Evolutionary conservation across 2,797 vertebrate species (phyloP), one percentile per base, ranked within the genome.

Genomic region (Spondyliosoma cantharus): DNA sequence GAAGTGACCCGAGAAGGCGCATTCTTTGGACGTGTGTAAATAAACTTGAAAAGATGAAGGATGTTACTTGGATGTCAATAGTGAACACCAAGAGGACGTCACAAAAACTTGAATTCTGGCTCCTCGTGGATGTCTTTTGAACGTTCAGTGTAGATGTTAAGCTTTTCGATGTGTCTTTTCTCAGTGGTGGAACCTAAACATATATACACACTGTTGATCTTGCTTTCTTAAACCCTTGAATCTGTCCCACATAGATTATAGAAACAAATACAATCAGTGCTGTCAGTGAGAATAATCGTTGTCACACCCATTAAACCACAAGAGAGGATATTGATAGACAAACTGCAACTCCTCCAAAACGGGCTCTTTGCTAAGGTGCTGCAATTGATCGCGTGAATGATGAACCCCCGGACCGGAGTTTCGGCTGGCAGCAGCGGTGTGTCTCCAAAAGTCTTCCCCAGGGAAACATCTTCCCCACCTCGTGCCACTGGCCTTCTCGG

Each of bases 391-490:
- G 85, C 77, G 73, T 90, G 90, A 90, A 90, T 83, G 84, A 93
- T 87, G 87, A 92, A 90, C 85, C 87, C 74, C 70, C 19, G 81
- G 86, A 89, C 80, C 86, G 81, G 82, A 87, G 80, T 76, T 84
- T 80, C 19, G 76, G 82, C 78, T 74, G 92, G 76, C 76, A 78
- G 83, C 74, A 85, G 91, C 90, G 92, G 90, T 90, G 93, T 80
- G 91, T 93, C 91, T 94, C 91, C 92, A 94, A 93, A 95, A 94
- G 87, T 90, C 87, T 91, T 90, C 94, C 93, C 93, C 8, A 2
- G 92, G 91, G 95, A 93, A 93, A 90, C 91, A 93, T 94, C 91
- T 91, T 89, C 90, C 71, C 91, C 91, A 92, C 93, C 91, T 94
- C 89, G 85, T 87, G 92, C 91, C 91, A 90, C 65, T 69, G 91